These are phyloP conservation scores for Caenorhabditis uteleia DNA, from an alignment of 2,888 invertebrate species.

Conservation along the genomic window DNA sequence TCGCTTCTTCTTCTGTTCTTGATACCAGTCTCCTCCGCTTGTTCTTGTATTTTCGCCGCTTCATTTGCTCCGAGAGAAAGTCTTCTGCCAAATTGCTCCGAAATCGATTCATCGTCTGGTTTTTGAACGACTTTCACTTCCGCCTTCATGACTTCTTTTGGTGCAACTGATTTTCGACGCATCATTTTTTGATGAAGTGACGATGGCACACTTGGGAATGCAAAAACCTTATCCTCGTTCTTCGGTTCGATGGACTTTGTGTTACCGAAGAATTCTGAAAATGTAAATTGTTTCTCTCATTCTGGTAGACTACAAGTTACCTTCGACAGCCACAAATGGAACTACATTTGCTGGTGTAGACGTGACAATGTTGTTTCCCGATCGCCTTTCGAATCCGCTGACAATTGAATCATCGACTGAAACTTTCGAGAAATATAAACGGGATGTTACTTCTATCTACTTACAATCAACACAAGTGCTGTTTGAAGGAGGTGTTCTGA, in stretches of 20 bases:
- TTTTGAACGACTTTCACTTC: background rate
- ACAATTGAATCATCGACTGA: conserved; percentile 14
- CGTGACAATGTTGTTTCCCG: conserved; percentile 12
- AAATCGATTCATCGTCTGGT: conserved; percentile 17
- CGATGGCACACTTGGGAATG: background rate
- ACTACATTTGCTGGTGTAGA: conserved; percentile 23
- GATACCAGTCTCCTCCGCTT: conserved; percentile 20
- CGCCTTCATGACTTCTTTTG: background rate
- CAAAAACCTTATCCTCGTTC: background rate
- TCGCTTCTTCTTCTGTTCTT: conserved; percentile 34
- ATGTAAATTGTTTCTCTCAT: too few species aligned
- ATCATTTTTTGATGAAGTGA: too few species aligned
- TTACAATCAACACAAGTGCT: background rate
- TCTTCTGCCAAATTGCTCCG: conserved; percentile 21
- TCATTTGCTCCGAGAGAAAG: conserved; percentile 29
- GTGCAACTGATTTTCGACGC: conserved; percentile 1
- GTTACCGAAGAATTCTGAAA: too few species aligned
- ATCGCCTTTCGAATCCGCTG: background rate
- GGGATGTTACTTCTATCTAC: too few species aligned
- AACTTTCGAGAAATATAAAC: too few species aligned
- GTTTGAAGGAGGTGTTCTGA: conserved; percentile 4
- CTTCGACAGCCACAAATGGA: conserved; percentile 17
- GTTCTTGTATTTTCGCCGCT: conserved; percentile 2
- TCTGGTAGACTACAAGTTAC: too few species aligned
- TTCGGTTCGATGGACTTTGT: too few species aligned